Conservation (phyloP, 2,797 vertebrate genomes). For the Cottoperca gobio region DNA sequence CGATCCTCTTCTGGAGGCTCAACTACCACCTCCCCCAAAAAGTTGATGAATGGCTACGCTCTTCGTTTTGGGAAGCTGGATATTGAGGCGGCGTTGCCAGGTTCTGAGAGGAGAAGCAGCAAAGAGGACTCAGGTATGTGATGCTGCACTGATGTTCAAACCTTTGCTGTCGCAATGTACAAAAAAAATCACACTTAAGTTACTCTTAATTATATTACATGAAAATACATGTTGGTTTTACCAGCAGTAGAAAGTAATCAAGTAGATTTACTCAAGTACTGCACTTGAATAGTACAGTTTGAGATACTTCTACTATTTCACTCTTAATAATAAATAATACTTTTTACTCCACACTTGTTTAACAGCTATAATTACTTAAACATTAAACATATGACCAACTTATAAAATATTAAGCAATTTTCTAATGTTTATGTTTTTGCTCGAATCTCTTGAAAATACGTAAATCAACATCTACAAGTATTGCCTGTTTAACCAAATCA, state of each 20-base stretch:
- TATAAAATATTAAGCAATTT: not conserved
- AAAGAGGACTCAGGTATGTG: constrained; percentile 85
- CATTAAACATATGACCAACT: no score
- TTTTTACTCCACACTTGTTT: not conserved
- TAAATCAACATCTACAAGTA: not conserved
- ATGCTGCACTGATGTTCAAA: not conserved
- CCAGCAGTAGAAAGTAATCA: not conserved
- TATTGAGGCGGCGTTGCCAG: constrained; percentile 74
- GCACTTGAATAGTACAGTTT: not conserved
- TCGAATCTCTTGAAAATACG: not conserved
- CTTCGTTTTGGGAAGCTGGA: constrained; percentile 82
- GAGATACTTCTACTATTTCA: not conserved
- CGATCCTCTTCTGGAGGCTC: constrained; percentile 82
- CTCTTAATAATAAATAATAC: not conserved
- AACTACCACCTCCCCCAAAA: constrained; percentile 75
- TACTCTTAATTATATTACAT: not conserved
- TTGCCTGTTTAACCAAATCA: not conserved
- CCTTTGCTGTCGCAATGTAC: not conserved
- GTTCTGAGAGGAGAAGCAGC: constrained; percentile 75
- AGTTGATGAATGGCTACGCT: constrained; percentile 84
- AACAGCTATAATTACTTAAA: not conserved
- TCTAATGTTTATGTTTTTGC: not conserved
- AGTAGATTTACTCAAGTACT: not conserved
- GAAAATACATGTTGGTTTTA: not conserved
- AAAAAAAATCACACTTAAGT: not conserved